Evolutionary conservation across 2,113 vertebrate genomes (phyloP).

Genomic region (Tichodroma muraria): DNA sequence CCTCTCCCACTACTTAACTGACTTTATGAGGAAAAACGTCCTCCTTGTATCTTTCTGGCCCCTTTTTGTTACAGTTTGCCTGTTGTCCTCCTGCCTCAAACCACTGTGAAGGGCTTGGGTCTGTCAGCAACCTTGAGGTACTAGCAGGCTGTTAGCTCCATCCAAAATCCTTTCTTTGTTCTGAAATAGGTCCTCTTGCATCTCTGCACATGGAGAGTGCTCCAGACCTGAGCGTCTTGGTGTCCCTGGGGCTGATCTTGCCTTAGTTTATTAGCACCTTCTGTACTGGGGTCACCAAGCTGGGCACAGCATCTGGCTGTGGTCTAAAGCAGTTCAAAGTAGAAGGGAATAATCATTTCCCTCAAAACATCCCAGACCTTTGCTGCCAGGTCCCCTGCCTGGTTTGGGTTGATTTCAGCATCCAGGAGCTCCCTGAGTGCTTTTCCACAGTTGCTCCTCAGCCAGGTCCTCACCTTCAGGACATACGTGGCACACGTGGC

Average conservation of each 20-base stretch:
- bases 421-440: neutral
- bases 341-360: neutral
- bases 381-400: accelerated
- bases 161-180: neutral
- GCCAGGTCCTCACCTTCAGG: neutral
- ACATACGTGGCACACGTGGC: neutral
- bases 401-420: neutral
- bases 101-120: neutral
- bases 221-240: neutral
- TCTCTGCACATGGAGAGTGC: neutral
- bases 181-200: neutral
- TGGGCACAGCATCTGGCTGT: neutral
- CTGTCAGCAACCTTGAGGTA: neutral
- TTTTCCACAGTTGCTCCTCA: neutral
- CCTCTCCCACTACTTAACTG: neutral
- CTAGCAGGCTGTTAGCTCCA: neutral
- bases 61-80: neutral
- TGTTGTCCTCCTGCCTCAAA: neutral
- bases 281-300: neutral
- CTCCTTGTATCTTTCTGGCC: neutral
- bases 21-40: neutral
- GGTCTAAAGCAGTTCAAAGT: neutral
- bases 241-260: neutral
- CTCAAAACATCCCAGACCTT: neutral
- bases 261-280: neutral